phyloP scores from a whole-genome alignment of 2,113 vertebrate genomes.

The Leiothrix lutea region DNA sequence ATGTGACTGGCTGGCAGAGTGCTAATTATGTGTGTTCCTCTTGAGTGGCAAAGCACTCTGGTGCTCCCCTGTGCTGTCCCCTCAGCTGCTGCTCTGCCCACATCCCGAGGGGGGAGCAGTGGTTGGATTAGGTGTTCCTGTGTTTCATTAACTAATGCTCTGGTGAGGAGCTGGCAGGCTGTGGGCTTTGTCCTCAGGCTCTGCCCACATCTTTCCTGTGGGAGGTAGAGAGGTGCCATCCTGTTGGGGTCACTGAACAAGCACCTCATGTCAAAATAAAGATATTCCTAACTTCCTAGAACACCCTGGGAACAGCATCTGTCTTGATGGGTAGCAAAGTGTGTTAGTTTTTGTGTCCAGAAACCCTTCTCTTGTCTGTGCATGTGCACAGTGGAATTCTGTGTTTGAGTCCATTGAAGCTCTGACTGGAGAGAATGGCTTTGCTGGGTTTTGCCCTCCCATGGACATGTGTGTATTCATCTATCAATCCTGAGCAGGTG shows the following conservation, averaged over 20 bases:
- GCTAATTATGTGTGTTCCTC: not conserved
- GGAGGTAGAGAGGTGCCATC: not conserved
- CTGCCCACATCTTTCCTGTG: not conserved
- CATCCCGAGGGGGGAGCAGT: fast-evolving
- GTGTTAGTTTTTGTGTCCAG: not conserved
- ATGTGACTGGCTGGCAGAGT: not conserved
- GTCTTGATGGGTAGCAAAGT: not conserved
- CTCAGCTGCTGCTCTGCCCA: not conserved
- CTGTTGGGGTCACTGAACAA: not conserved
- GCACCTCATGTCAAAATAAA: not conserved
- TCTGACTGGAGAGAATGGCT: not conserved
- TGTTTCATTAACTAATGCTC: not conserved
- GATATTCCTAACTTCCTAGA: not conserved
- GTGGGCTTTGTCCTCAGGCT: not conserved
- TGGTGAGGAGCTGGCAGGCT: not conserved
- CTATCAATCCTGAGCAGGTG: not conserved
- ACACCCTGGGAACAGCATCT: not conserved
- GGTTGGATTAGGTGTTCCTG: not conserved
- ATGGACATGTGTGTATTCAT: fast-evolving
- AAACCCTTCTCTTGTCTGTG: not conserved
- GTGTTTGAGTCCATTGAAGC: not conserved
- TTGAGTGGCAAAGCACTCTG: not conserved
- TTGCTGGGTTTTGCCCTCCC: not conserved
- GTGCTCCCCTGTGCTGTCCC: not conserved
- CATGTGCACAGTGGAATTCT: not conserved